Evolutionary conservation across 1,140 invertebrate species (phyloP).

Genomic region (Chlorops oryzae): DNA sequence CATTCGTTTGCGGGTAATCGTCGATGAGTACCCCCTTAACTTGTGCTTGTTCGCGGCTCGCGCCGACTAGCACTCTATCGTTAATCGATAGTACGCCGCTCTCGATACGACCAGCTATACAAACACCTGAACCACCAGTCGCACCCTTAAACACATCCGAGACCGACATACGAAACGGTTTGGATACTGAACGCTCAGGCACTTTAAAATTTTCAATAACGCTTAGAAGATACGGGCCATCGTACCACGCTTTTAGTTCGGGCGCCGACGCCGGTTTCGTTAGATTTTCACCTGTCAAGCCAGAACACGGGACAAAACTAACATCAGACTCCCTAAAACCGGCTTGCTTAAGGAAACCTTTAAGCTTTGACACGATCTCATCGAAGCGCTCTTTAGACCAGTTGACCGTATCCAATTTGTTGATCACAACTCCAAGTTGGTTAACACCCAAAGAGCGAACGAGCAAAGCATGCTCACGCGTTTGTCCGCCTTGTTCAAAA

Average conservation of each 20-base stretch:
- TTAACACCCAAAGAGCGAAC: constrained; percentile 85
- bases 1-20: constrained; percentile 62
- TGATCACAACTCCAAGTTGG: constrained; percentile 78
- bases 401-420: constrained; percentile 76
- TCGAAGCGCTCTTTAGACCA: constrained; percentile 78
- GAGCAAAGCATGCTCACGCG: constrained; percentile 91
- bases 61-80: constrained; percentile 85
- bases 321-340: constrained; percentile 87
- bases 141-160: constrained; percentile 94
- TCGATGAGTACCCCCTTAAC: constrained; percentile 72
- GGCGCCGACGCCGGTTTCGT: constrained; percentile 61
- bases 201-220: constrained; percentile 82
- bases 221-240: constrained; percentile 71
- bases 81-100: constrained; percentile 78
- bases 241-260: constrained; percentile 75
- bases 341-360: constrained; percentile 87
- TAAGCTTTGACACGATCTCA: constrained; percentile 81
- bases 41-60: constrained; percentile 69
- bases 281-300: constrained; percentile 90
- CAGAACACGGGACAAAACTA: constrained; percentile 91
- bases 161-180: constrained; percentile 86
- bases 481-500: constrained; percentile 96
- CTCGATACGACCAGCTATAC: constrained; percentile 84
- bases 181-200: constrained; percentile 75
- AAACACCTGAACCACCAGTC: constrained; percentile 78